Conservation (phyloP, 2,797 vertebrate genomes). For the Esox lucius region DNA sequence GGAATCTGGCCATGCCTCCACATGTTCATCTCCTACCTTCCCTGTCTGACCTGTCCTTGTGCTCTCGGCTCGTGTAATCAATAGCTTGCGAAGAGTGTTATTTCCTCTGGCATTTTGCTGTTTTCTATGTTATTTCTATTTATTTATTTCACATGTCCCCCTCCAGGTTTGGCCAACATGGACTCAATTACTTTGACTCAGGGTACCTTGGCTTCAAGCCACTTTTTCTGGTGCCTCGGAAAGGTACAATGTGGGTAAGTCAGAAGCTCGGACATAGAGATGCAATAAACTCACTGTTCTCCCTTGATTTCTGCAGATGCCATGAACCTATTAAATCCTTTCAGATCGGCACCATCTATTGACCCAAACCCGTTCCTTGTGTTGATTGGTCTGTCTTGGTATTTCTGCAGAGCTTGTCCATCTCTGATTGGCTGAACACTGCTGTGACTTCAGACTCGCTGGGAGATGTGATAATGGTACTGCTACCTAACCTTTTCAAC, state of each 20-base stretch:
- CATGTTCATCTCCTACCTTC: neutral
- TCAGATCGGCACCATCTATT: neutral
- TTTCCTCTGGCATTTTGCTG: neutral
- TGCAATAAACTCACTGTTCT: neutral
- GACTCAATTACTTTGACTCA: slow-evolving; percentile 87
- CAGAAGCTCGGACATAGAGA: neutral
- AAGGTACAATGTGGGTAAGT: slow-evolving; percentile 88
- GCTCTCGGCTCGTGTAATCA: neutral
- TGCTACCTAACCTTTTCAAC: slow-evolving; percentile 76
- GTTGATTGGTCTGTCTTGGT: slow-evolving; percentile 1
- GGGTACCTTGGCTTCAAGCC: slow-evolving; percentile 81
- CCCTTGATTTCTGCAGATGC: neutral
- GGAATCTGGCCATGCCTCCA: neutral
- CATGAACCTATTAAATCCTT: neutral
- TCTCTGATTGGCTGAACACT: slow-evolving; percentile 88
- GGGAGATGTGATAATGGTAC: slow-evolving; percentile 82
- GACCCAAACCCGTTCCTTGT: neutral
- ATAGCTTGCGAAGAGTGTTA: neutral
- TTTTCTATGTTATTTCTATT: neutral
- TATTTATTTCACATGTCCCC: neutral
- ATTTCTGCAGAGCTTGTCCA: slow-evolving; percentile 82
- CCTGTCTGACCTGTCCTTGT: neutral
- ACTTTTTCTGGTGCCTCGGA: slow-evolving; percentile 82
- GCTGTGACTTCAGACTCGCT: slow-evolving; percentile 79
- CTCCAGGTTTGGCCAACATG: slow-evolving; percentile 80